These are phyloP conservation scores for Meganola albula DNA, from an alignment of 2,888 invertebrate genomes.

Conservation along the genomic window DNA sequence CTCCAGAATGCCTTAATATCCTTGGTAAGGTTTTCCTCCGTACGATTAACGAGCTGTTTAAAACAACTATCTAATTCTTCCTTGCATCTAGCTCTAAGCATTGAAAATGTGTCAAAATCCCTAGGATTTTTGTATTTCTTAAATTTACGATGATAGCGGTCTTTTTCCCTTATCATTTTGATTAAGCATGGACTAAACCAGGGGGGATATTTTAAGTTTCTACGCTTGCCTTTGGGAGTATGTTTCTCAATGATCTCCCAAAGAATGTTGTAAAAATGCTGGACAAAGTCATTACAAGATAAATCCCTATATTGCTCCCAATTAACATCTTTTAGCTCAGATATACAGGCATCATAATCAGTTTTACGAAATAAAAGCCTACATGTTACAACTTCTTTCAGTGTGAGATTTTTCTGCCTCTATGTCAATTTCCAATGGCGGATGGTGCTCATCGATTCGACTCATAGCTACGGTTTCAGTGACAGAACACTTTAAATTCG, in stretches of 20 bases:
- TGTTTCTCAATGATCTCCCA: slow-evolving; percentile 5
- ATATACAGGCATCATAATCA: no score
- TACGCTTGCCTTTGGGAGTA: slow-evolving; percentile 4
- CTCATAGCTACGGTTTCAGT: no score
- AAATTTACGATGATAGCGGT: slow-evolving; percentile 2
- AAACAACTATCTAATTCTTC: slow-evolving; percentile 1
- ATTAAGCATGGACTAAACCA: slow-evolving; percentile 5
- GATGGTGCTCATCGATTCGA: no score
- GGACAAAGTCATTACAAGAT: no score
- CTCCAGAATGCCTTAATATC: slow-evolving; percentile 3
- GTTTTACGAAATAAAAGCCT: no score
- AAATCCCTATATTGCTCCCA: no score
- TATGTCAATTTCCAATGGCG: no score
- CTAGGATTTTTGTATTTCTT: slow-evolving; percentile 6
- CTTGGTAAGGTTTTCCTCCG: slow-evolving; percentile 2
- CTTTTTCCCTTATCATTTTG: slow-evolving; percentile 5
- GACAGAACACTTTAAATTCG: no score
- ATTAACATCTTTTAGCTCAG: no score
- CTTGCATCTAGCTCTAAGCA: not conserved
- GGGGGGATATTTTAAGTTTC: not conserved
- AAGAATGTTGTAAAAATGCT: not conserved
- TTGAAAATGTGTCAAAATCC: slow-evolving; percentile 4
- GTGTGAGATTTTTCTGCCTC: no score
- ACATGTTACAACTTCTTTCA: no score
- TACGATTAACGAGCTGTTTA: not conserved